Conservation (phyloP, 2,888 invertebrate genomes). For the Caradrina kadenii region DNA sequence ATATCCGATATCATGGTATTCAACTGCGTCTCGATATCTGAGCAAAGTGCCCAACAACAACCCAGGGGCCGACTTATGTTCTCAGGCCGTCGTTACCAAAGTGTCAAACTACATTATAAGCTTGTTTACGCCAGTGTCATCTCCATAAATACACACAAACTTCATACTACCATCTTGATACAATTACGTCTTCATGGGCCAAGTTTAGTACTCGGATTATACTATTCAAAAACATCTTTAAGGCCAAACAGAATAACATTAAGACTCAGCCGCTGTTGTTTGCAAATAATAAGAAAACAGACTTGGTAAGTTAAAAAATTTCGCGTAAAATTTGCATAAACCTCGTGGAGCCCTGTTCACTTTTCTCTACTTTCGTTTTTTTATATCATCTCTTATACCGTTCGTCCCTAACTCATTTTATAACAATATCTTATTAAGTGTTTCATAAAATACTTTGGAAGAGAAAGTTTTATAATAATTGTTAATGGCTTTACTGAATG, state of each 20-base stretch:
- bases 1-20: slow-evolving; percentile 47
- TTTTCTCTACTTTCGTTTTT: slow-evolving; percentile 82
- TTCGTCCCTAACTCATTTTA: slow-evolving; percentile 78
- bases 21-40: slow-evolving; percentile 32
- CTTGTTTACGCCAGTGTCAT: slow-evolving; percentile 62
- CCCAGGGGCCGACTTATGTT: slow-evolving; percentile 42
- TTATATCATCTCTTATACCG: slow-evolving; percentile 79
- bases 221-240: slow-evolving; percentile 72
- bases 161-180: slow-evolving; percentile 63
- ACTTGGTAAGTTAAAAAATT: slow-evolving; percentile 85
- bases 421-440: slow-evolving; percentile 72
- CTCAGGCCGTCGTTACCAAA: slow-evolving; percentile 54
- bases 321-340: slow-evolving; percentile 88
- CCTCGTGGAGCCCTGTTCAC: slow-evolving; percentile 80
- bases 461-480: slow-evolving; percentile 54
- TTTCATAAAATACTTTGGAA: slow-evolving; percentile 59
- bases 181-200: slow-evolving; percentile 71
- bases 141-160: slow-evolving; percentile 61
- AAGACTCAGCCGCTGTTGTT: slow-evolving; percentile 80
- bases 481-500: slow-evolving; percentile 45
- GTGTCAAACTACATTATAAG: slow-evolving; percentile 59
- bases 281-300: slow-evolving; percentile 86
- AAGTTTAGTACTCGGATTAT: slow-evolving; percentile 68
- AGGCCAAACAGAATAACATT: slow-evolving; percentile 75
- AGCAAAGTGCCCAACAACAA: slow-evolving; percentile 34